phyloP scores from a whole-genome alignment of 2,888 invertebrate genomes.

The Mamestra brassicae region DNA sequence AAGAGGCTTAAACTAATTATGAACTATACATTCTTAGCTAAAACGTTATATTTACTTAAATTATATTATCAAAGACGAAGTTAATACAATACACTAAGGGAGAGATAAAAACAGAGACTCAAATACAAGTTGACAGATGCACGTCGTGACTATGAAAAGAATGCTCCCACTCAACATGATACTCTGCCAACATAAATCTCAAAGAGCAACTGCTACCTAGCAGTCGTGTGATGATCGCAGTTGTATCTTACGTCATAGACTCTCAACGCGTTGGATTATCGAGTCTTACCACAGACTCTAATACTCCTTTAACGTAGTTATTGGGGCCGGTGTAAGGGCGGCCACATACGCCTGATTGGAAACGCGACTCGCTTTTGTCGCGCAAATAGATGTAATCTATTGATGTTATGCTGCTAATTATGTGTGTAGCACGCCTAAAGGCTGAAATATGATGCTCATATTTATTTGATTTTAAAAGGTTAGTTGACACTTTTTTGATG shows the following conservation, averaged over 20 bases:
- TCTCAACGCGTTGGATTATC: conserved; percentile 46
- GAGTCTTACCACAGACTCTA: conserved; percentile 47
- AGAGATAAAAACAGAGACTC: too few relatives aligned
- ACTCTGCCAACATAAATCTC: too few relatives aligned
- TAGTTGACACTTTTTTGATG: too few relatives aligned
- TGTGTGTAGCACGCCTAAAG: conserved; percentile 13
- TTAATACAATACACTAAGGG: too few relatives aligned
- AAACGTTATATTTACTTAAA: too few relatives aligned
- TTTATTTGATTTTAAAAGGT: neutral
- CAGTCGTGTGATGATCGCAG: neutral
- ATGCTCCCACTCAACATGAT: too few relatives aligned
- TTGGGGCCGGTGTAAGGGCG: conserved; percentile 45
- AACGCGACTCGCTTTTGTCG: conserved; percentile 42
- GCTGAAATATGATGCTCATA: conserved; percentile 25
- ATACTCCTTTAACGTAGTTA: conserved; percentile 59
- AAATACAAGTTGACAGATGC: too few relatives aligned
- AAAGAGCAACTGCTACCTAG: neutral
- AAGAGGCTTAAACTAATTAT: too few relatives aligned
- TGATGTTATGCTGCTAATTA: conserved; percentile 21
- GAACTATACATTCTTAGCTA: too few relatives aligned
- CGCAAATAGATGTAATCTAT: conserved; percentile 41
- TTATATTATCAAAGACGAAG: too few relatives aligned
- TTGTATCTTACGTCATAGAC: conserved; percentile 6
- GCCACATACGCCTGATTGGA: conserved; percentile 55
- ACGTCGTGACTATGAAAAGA: too few relatives aligned